phyloP scores from a whole-genome alignment of 2,888 invertebrate species.

The Mythimna pallens region DNA sequence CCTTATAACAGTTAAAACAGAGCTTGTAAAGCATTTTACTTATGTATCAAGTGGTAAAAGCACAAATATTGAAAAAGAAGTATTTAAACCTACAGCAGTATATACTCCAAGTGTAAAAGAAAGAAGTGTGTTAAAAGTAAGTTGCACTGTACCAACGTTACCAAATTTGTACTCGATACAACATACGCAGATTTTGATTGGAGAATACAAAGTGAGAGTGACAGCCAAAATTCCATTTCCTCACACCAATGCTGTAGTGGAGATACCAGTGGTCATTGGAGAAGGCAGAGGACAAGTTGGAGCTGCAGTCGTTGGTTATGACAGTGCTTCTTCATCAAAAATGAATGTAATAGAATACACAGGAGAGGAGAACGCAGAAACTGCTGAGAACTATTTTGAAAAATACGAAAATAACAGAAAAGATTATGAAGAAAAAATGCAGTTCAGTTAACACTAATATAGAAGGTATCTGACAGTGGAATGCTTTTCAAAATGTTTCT shows the following conservation, averaged over 20 bases:
- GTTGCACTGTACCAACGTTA: slow-evolving; percentile 49
- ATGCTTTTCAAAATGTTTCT: neutral
- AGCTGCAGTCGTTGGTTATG: neutral
- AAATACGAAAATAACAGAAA: slow-evolving; percentile 7
- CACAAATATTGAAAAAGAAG: neutral
- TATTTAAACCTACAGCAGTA: slow-evolving; percentile 28
- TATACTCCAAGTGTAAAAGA: slow-evolving; percentile 49
- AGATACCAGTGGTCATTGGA: slow-evolving; percentile 68
- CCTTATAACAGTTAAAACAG: slow-evolving; percentile 39
- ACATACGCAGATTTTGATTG: slow-evolving; percentile 60
- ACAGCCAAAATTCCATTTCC: slow-evolving; percentile 66
- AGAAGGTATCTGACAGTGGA: neutral
- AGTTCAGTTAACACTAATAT: neutral
- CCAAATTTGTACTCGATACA: slow-evolving; percentile 65
- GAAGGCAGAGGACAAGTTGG: slow-evolving; percentile 12
- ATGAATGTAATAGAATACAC: too few species aligned
- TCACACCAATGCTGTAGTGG: slow-evolving; percentile 58
- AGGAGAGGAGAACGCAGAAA: neutral
- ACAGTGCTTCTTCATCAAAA: neutral
- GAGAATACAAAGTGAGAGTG: slow-evolving; percentile 64
- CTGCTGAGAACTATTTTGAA: neutral
- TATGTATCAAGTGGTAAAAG: slow-evolving; percentile 18
- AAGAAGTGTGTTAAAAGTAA: slow-evolving; percentile 46
- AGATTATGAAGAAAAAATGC: neutral
- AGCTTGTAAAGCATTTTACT: slow-evolving; percentile 40